Evolutionary conservation across 2,113 vertebrate species (phyloP).

Genomic region (Catharus minimus): DNA sequence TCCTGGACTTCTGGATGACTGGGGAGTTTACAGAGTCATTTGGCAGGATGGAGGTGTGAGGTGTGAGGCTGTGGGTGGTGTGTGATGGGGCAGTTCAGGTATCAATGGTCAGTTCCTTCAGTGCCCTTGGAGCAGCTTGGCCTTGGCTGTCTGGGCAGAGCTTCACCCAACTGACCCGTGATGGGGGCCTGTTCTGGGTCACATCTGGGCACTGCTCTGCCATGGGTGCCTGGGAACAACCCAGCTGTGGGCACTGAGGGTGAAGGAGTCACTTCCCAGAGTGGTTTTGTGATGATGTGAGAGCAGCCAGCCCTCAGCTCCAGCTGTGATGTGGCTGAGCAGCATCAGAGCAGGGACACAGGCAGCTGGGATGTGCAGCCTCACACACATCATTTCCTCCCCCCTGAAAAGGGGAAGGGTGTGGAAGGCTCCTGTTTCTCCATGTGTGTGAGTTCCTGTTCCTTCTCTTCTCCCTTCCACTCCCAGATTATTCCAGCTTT

Average conservation of each 20-base stretch:
- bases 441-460: background rate
- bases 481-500: slow-evolving; percentile 28
- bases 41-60: background rate
- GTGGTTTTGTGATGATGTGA: rapidly evolving
- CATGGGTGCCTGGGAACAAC: rapidly evolving
- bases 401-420: background rate
- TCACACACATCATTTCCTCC: rapidly evolving
- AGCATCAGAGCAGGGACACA: rapidly evolving
- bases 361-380: background rate
- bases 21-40: background rate
- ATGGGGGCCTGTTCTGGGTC: rapidly evolving
- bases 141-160: background rate
- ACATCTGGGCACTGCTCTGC: background rate
- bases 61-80: background rate
- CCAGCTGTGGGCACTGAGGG: background rate
- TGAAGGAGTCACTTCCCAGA: background rate
- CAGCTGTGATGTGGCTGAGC: rapidly evolving
- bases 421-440: background rate
- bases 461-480: background rate
- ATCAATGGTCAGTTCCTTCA: background rate
- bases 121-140: background rate
- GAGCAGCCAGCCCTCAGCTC: background rate
- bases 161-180: rapidly evolving
- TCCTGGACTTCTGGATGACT: background rate
- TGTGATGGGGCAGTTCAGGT: background rate